Conservation (phyloP, 2,888 invertebrate genomes). For the Hemicrepidius hirtus region DNA sequence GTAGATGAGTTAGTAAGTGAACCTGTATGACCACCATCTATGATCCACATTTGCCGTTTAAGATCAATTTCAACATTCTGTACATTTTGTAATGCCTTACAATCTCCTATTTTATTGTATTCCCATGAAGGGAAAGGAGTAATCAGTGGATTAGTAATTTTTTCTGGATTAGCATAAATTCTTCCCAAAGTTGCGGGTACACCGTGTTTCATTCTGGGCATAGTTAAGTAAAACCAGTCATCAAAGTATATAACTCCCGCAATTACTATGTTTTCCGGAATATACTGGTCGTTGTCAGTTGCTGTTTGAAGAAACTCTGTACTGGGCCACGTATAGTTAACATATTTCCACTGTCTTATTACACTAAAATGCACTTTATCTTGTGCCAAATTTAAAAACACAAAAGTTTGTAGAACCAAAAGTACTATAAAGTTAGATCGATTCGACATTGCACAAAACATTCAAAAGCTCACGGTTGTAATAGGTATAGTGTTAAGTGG, state of each 20-base stretch:
- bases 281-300: slow-evolving; percentile 76
- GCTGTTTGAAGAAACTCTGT: slow-evolving; percentile 75
- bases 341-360: slow-evolving; percentile 82
- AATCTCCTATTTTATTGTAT: slow-evolving; percentile 80
- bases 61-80: slow-evolving; percentile 85
- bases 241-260: slow-evolving; percentile 82
- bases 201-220: slow-evolving; percentile 82
- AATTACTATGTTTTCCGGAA: slow-evolving; percentile 80
- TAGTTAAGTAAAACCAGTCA: slow-evolving; percentile 79
- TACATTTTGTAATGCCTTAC: slow-evolving; percentile 82
- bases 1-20: slow-evolving; percentile 75
- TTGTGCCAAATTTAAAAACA: slow-evolving; percentile 3
- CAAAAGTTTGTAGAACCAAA: not conserved
- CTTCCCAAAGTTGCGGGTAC: slow-evolving; percentile 82
- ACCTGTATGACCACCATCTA: slow-evolving; percentile 81
- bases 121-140: slow-evolving; percentile 84
- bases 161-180: slow-evolving; percentile 72
- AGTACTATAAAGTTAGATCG: not conserved
- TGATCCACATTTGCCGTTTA: slow-evolving; percentile 80
- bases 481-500: not conserved
- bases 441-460: slow-evolving; percentile 14
- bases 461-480: not conserved
- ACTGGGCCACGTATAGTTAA: slow-evolving; percentile 82
- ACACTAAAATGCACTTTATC: slow-evolving; percentile 76
- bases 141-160: slow-evolving; percentile 75